A percentile compares a stretch with the other conserved stretches of the same genome.
phyloP scores from a whole-genome alignment of 2,888 invertebrate species.

The Rotaria sp. region DNA sequence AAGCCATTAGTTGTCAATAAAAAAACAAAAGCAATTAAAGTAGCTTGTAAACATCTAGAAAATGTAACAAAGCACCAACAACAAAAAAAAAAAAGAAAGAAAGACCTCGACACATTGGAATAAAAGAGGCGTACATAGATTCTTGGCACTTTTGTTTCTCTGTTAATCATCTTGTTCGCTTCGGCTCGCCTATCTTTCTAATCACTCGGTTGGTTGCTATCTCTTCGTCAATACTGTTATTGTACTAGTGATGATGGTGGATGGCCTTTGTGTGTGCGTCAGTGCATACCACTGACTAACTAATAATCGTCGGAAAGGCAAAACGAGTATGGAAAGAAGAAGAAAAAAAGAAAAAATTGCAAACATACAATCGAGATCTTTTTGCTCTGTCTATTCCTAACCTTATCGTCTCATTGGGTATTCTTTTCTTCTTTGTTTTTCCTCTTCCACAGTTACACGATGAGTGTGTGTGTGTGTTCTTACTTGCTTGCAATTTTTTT shows the following conservation, averaged over 20 bases:
- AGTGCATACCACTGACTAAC: conserved; percentile 19
- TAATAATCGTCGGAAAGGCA: conserved; percentile 10
- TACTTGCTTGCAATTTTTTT: neutral
- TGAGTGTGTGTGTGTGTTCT: neutral
- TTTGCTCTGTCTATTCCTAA: conserved; percentile 23
- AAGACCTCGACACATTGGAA: neutral
- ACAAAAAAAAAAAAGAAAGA: neutral
- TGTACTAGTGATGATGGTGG: conserved; percentile 23
- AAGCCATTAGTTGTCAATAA: neutral
- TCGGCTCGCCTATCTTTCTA: conserved; percentile 7
- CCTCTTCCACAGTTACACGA: conserved; percentile 16
- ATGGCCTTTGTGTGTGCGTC: conserved; percentile 20
- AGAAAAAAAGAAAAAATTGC: neutral
- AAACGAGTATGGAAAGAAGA: neutral
- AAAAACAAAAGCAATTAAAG: neutral
- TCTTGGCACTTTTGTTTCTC: neutral
- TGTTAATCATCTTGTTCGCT: conserved; percentile 22
- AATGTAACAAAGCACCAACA: neutral
- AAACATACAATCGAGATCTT: conserved; percentile 23
- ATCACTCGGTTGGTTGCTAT: conserved; percentile 22
- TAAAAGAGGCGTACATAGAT: neutral
- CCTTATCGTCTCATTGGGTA: conserved; percentile 27
- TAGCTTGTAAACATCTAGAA: neutral
- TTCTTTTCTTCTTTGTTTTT: neutral
- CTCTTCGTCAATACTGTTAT: conserved; percentile 4